A percentile compares a stretch with the other conserved stretches of the same genome.
Conservation (phyloP, 2,113 vertebrate species). For the Misgurnus mizolepis region DNA sequence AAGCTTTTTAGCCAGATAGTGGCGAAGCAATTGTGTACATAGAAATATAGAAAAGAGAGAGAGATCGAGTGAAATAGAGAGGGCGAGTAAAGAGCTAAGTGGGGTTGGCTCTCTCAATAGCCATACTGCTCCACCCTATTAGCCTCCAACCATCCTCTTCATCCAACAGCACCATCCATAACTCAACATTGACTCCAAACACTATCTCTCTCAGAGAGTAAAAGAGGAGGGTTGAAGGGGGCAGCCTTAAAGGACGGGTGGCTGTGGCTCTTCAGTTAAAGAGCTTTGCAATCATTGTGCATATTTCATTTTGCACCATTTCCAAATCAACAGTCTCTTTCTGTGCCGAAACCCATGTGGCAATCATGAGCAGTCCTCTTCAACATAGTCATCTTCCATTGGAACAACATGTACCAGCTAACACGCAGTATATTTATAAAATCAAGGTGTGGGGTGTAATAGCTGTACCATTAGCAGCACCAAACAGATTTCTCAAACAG, state of each 20-base stretch:
- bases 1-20: constrained; percentile 10
- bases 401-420: constrained; percentile 14
- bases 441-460: background rate
- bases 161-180: constrained; percentile 61
- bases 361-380: constrained; percentile 46
- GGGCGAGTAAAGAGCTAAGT: constrained; percentile 68
- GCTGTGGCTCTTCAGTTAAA: constrained; percentile 67
- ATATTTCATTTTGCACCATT: constrained; percentile 64
- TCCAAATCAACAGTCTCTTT: constrained; percentile 50
- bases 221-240: background rate
- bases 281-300: constrained; percentile 66
- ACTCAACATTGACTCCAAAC: constrained; percentile 63
- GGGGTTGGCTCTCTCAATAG: constrained; percentile 71
- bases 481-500: background rate
- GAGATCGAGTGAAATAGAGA: constrained; percentile 19
- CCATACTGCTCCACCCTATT: constrained; percentile 71
- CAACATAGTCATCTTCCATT: constrained; percentile 11
- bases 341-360: constrained; percentile 27
- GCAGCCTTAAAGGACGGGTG: constrained; percentile 35
- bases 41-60: constrained; percentile 5
- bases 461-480: background rate
- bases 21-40: background rate
- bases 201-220: constrained; percentile 38
- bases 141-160: constrained; percentile 60
- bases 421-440: background rate